Percentiles rank a stretch among this genome's conserved stretches.
These are phyloP conservation scores for Tupiocoris notatus DNA, from an alignment of 2,888 invertebrate genomes.

Conservation along the genomic window DNA sequence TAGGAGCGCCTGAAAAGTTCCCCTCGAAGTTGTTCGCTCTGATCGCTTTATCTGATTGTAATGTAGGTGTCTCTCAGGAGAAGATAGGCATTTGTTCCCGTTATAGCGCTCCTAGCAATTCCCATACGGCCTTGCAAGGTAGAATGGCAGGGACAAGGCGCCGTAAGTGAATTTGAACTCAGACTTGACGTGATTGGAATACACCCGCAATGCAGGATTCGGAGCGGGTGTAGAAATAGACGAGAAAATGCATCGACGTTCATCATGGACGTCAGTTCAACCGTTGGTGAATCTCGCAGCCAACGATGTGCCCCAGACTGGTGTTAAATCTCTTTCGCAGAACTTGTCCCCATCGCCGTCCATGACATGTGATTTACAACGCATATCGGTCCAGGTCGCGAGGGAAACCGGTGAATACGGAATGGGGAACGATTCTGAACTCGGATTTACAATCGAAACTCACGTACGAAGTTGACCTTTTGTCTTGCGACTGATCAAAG, in stretches of 20 bases:
- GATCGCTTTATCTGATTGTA: neutral
- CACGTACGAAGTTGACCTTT: too few relatives aligned
- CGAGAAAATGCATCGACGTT: neutral
- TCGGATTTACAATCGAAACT: too few relatives aligned
- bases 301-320: neutral
- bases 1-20: too few relatives aligned
- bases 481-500: too few relatives aligned
- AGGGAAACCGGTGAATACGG: neutral
- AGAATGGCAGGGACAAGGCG: neutral
- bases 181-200: slow-evolving; percentile 39
- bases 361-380: neutral
- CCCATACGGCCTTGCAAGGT: neutral
- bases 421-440: too few relatives aligned
- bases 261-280: neutral
- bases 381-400: neutral
- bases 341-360: neutral
- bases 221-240: neutral
- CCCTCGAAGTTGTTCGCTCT: neutral
- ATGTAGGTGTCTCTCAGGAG: neutral
- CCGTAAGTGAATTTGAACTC: slow-evolving; percentile 31
- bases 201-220: slow-evolving; percentile 20
- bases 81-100: neutral
- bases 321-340: neutral
- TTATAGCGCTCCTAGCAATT: neutral
- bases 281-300: neutral